These are phyloP conservation scores for Theocolax elegans DNA, from an alignment of 1,140 invertebrate species.

Conservation along the genomic window DNA sequence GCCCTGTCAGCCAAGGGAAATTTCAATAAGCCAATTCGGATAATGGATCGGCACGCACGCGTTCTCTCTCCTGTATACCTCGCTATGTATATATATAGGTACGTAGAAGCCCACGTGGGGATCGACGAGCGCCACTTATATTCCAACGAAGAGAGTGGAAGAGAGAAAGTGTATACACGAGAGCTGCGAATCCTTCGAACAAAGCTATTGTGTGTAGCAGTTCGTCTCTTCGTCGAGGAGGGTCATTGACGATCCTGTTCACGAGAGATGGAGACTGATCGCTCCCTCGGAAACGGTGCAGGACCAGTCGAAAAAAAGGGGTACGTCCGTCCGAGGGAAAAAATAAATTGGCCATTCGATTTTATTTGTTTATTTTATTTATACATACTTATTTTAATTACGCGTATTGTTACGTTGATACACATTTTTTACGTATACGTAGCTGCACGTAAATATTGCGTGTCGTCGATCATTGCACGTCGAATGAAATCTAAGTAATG, in stretches of 20 bases:
- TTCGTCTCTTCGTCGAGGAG: neutral
- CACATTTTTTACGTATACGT: too few relatives aligned
- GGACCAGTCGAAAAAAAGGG: conserved; percentile 1
- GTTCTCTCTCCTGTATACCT: neutral
- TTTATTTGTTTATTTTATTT: too few relatives aligned
- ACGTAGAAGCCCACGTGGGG: neutral
- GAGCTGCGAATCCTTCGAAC: conserved; percentile 16
- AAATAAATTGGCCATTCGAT: too few relatives aligned
- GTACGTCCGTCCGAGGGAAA: too few relatives aligned
- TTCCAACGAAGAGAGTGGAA: neutral
- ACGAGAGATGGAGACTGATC: conserved; percentile 32
- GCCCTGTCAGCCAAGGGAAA: conserved; percentile 60
- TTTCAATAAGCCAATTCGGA: conserved; percentile 68
- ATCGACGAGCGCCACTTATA: conserved; percentile 34
- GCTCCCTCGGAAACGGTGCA: neutral
- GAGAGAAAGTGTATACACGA: neutral
- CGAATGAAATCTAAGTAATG: too few relatives aligned
- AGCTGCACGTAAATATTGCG: too few relatives aligned
- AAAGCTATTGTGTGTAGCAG: conserved; percentile 11
- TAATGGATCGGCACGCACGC: conserved; percentile 63
- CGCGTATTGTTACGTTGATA: too few relatives aligned
- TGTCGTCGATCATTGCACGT: too few relatives aligned
- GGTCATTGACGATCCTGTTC: conserved; percentile 35
- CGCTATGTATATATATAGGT: neutral
- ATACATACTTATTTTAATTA: too few relatives aligned